Percentiles rank a stretch among this genome's conserved stretches.
Conservation (phyloP, 2,113 vertebrate genomes). For the Tenrec ecaudatus region DNA sequence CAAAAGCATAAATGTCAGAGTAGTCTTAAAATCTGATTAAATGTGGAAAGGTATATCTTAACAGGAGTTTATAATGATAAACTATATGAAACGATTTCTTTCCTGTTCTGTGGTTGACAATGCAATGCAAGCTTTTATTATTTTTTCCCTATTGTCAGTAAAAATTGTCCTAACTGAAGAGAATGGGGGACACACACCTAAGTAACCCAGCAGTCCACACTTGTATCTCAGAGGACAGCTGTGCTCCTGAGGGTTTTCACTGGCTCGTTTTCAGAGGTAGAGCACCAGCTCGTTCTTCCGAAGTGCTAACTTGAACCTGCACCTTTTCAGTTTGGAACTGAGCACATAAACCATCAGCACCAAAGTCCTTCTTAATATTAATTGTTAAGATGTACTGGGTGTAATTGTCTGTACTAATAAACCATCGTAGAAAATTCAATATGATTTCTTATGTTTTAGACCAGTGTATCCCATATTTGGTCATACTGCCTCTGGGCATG, state of each 20-base stretch:
- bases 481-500: too few species aligned
- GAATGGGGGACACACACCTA: not conserved
- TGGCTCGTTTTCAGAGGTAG: not conserved
- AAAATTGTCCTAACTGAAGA: not conserved
- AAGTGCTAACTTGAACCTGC: not conserved
- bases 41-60: not conserved
- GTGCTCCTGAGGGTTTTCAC: not conserved
- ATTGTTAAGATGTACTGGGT: not conserved
- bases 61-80: not conserved
- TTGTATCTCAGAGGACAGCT: not conserved
- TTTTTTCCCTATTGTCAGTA: not conserved
- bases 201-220: not conserved
- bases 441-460: not conserved
- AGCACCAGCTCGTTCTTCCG: not conserved
- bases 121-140: not conserved
- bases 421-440: not conserved
- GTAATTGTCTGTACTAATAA: not conserved
- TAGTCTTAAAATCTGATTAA: not conserved
- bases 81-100: not conserved
- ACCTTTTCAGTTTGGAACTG: not conserved
- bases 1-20: not conserved
- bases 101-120: not conserved
- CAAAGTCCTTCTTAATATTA: not conserved
- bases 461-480: too few species aligned
- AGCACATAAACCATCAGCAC: not conserved